Conservation (phyloP, 2,888 invertebrate genomes). For the Diabrotica balteata region DNA sequence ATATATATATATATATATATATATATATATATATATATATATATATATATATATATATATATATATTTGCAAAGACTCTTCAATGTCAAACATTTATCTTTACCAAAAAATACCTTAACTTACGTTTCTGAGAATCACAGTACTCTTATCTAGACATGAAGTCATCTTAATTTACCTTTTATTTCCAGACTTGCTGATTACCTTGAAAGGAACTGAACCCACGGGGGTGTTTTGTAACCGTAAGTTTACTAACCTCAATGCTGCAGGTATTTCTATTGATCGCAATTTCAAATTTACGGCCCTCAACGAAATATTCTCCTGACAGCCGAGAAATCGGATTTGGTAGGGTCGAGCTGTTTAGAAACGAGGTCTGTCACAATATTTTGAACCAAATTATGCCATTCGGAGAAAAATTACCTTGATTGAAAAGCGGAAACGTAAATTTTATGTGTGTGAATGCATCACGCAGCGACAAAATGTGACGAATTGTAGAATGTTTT, state of each 20-base stretch:
- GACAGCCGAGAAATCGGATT: conserved; percentile 11
- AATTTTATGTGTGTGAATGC: neutral
- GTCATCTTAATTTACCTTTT: neutral
- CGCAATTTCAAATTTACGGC: conserved; percentile 13
- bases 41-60: too few species aligned
- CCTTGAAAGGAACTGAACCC: neutral
- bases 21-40: too few species aligned
- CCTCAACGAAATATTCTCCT: neutral
- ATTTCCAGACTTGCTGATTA: neutral
- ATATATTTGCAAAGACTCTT: too few species aligned
- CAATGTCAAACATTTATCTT: too few species aligned
- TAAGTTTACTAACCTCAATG: conserved; percentile 6
- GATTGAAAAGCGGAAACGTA: conserved; percentile 3
- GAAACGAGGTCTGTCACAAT: conserved; percentile 8
- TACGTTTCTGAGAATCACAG: too few species aligned
- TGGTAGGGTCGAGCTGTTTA: conserved; percentile 1
- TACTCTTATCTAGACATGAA: neutral
- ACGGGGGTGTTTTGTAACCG: conserved; percentile 2
- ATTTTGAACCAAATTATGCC: conserved; percentile 9
- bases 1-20: too few species aligned
- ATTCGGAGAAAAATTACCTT: conserved; percentile 7
- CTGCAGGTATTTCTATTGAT: conserved; percentile 13
- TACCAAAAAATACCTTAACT: too few species aligned
- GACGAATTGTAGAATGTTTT: too few species aligned
- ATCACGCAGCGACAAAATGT: too few species aligned